Evolutionary conservation across 2,113 vertebrate species (phyloP), one percentile per base, ranked within the genome.

Genomic region (Rhegmatorhina hoffmannsi): DNA sequence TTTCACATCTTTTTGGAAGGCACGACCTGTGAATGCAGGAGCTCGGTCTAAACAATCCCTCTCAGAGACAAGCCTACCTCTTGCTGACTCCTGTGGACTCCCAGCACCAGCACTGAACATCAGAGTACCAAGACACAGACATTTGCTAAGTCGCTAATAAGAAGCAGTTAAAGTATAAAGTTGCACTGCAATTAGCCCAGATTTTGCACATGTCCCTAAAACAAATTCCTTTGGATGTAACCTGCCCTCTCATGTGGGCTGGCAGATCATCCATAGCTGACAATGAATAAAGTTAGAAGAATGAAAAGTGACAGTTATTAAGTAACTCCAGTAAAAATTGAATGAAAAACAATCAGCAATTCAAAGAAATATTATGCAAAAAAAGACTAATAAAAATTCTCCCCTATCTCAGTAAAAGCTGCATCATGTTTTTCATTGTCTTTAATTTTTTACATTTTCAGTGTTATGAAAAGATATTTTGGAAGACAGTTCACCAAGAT

Each of bases 181-280:
- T 84, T 94, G 85, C 87, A 75, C 79, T 93, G 90, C 90, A 97
- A 93, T 93, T 96, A 90, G 82, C 90, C 93, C 92, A 84, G 79
- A 93, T 81, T 90, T 86, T 95, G 85, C 83, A 85, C 87, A 77
- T 89, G 67, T 91, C 88, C 90, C 40, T 46, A 84, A 94, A 93
- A 56, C 76, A 76, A 94, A 90, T 93, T 92, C 92, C 92, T 90
- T 84, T 88, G 83, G 81, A 56, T 63, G 64, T 49, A 95, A 97
- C 92, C 95, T 96, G 90, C 73, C 58, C 33, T 94, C 94, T 96
- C 73, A 86, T 94, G 96, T 92, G 88, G 92, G 80, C 66, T 93
- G 86, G 92, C 85, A 84, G 83, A 93, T 93, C 87, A 73, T 53
- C 83, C 74, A 46, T 53, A 66, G 36, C 80, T 92, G 92, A 94